A percentile compares a stretch with the other conserved stretches of the same genome.
Evolutionary conservation across 2,797 vertebrate species (phyloP).

Genomic region (Acipenser ruthenus): DNA sequence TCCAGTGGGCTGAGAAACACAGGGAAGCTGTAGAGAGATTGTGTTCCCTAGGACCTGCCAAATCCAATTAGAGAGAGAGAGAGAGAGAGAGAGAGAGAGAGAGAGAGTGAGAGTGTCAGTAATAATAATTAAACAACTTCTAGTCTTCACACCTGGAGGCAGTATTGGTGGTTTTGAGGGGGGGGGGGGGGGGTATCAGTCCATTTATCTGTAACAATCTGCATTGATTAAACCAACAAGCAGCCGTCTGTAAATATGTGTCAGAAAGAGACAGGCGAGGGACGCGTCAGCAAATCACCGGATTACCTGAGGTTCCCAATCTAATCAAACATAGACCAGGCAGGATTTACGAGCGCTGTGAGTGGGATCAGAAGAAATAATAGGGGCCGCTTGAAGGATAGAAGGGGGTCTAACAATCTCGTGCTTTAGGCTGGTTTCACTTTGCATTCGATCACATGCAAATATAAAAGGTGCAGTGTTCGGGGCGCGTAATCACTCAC

Average conservation of each 20-base stretch:
- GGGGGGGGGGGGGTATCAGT: conserved; percentile 13
- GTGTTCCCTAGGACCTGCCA: conserved; percentile 41
- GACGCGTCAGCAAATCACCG: conserved; percentile 84
- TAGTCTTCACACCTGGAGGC: conserved; percentile 37
- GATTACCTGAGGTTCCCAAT: conserved; percentile 86
- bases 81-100: conserved; percentile 14
- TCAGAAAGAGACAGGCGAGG: conserved; percentile 54
- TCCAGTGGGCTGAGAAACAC: background rate
- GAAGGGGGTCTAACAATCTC: conserved; percentile 59
- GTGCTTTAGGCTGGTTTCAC: conserved; percentile 50
- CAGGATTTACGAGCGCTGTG: conserved; percentile 75
- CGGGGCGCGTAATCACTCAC: conserved; percentile 31
- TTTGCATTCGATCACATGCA: conserved; percentile 42
- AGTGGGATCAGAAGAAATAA: conserved; percentile 70
- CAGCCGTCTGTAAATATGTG: conserved; percentile 55
- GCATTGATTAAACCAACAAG: conserved; percentile 62
- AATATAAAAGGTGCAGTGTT: conserved; percentile 13
- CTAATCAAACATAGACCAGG: conserved; percentile 91
- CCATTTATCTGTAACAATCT: conserved; percentile 49
- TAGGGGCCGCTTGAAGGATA: conserved; percentile 64
- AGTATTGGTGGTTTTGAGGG: conserved; percentile 26
- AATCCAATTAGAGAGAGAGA: conserved; percentile 38
- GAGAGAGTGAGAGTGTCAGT: conserved; percentile 18
- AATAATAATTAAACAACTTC: background rate
- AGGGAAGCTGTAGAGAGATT: too few relatives aligned